Evolutionary conservation across 2,888 invertebrate species (phyloP).

Genomic region (Spodoptera littoralis): DNA sequence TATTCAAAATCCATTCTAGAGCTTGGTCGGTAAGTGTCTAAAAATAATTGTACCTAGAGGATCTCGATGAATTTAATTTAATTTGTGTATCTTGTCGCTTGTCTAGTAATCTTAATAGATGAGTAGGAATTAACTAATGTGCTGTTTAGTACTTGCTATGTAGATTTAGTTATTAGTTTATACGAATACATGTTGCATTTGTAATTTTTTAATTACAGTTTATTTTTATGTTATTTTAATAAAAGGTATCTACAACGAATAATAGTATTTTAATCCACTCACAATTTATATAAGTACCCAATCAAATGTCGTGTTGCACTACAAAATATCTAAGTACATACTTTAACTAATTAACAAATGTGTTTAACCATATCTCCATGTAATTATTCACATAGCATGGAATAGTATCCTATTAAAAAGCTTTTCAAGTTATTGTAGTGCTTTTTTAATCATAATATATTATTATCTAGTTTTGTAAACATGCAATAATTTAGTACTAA

Average conservation of each 20-base stretch:
- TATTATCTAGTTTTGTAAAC: constrained; percentile 4
- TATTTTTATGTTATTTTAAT: no score
- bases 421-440: constrained; percentile 63
- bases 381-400: constrained; percentile 23
- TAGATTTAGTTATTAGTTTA: background rate
- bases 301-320: no score
- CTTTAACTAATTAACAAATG: background rate
- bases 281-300: no score
- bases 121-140: background rate
- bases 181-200: no score
- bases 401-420: constrained; percentile 29
- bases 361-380: background rate
- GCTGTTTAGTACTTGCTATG: background rate
- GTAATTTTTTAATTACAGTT: no score
- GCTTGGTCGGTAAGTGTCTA: no score
- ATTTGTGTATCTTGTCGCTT: constrained; percentile 5
- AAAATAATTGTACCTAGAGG: background rate
- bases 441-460: constrained; percentile 29
- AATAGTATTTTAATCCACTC: no score
- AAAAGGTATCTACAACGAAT: no score
- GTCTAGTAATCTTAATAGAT: background rate
- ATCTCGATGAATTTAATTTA: constrained; percentile 21
- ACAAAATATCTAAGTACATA: no score
- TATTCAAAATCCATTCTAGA: background rate
- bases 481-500: constrained; percentile 31